These are phyloP conservation scores for Saturnia pavonia DNA, from an alignment of 2,888 invertebrate genomes.

Conservation along the genomic window DNA sequence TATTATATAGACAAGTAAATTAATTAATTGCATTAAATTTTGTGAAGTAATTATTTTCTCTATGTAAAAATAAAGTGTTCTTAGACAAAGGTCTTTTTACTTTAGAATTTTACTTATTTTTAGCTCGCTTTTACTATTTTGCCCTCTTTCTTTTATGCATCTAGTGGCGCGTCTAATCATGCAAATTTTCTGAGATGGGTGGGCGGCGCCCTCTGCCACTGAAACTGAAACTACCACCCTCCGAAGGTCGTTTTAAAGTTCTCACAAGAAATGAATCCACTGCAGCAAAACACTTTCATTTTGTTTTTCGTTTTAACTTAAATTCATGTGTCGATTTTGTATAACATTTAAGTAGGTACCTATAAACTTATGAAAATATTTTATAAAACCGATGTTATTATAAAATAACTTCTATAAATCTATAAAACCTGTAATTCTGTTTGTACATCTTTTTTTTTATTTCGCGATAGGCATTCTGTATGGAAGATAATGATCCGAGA, in stretches of 20 bases:
- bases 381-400: neutral
- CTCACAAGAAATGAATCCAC: constrained; percentile 72
- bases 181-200: constrained; percentile 71
- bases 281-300: constrained; percentile 74
- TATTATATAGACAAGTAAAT: too few species aligned
- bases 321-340: constrained; percentile 21
- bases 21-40: too few species aligned
- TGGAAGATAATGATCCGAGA: too few species aligned
- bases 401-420: neutral
- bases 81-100: constrained; percentile 22
- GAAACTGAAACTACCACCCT: constrained; percentile 74
- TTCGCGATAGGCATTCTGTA: too few species aligned
- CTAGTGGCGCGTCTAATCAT: constrained; percentile 69
- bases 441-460: too few species aligned
- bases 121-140: constrained; percentile 17
- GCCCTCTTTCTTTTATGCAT: constrained; percentile 46
- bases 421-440: too few species aligned
- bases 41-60: neutral
- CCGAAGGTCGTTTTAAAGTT: constrained; percentile 79
- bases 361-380: neutral
- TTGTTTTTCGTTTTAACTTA: constrained; percentile 43
- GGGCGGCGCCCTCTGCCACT: constrained; percentile 60
- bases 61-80: constrained; percentile 18
- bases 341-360: neutral
- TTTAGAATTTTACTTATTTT: constrained; percentile 12